A percentile compares a stretch with the other conserved stretches of the same genome.
These are phyloP conservation scores for Lonchura striata DNA, from an alignment of 2,113 vertebrate species.

Conservation along the genomic window DNA sequence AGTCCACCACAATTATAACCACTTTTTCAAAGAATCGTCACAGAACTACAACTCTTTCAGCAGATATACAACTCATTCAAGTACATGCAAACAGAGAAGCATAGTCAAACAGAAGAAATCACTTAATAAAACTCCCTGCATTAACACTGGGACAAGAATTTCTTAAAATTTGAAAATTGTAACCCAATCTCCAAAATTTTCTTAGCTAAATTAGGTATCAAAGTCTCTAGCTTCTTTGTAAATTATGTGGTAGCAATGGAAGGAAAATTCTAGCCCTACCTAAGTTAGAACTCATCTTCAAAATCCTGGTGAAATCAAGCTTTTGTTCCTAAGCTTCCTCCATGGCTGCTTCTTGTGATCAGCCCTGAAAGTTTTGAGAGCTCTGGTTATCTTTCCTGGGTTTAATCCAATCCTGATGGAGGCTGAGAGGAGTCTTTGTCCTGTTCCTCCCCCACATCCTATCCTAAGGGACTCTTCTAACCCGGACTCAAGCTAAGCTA, in stretches of 20 bases:
- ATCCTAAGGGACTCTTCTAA: neutral
- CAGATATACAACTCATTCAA: neutral
- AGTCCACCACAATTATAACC: neutral
- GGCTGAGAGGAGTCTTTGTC: neutral
- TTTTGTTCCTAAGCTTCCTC: neutral
- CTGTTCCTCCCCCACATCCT: neutral
- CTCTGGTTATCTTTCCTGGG: neutral
- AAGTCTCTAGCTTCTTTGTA: neutral
- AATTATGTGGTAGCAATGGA: neutral
- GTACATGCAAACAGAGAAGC: neutral
- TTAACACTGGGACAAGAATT: neutral
- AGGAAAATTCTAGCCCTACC: neutral
- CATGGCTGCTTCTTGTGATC: neutral
- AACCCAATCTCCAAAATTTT: neutral
- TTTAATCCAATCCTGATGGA: constrained; percentile 17
- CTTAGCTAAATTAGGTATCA: neutral
- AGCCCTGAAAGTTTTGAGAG: neutral
- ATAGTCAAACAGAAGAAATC: neutral
- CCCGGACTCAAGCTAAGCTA: neutral
- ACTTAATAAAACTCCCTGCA: neutral
- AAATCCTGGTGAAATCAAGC: constrained; percentile 1
- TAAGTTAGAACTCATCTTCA: neutral
- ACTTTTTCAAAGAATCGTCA: neutral
- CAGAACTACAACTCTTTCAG: neutral
- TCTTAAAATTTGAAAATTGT: neutral